These are phyloP conservation scores for Hydrozoanthus gracilis DNA, from an alignment of 92 coral and sea anemone species.

Conservation along the genomic window DNA sequence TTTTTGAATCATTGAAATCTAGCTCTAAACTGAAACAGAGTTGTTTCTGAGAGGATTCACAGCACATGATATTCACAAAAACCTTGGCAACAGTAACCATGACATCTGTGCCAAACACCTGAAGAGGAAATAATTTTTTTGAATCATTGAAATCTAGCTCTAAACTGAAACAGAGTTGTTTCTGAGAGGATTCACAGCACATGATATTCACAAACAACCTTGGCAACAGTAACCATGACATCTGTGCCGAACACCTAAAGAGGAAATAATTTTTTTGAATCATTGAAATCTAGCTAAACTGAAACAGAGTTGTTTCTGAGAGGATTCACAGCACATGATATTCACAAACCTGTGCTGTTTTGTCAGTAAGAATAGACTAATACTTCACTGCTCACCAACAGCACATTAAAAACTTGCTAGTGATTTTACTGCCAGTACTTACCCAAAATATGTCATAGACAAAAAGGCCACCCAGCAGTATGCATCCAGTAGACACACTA, in stretches of 20 bases:
- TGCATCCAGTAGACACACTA: constrained; percentile 93
- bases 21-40: neutral
- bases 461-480: constrained; percentile 95
- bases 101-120: constrained; percentile 99
- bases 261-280: neutral
- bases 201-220: no score
- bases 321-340: no score
- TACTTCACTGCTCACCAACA: no score
- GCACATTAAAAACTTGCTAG: no score
- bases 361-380: no score
- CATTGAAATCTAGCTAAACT: neutral
- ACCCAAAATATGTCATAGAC: constrained; percentile 99
- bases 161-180: neutral
- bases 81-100: constrained; percentile 99
- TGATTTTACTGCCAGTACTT: constrained; percentile 29
- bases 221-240: constrained; percentile 99
- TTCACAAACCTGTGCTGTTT: no score
- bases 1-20: no score
- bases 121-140: neutral
- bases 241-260: constrained; percentile 97
- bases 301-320: no score
- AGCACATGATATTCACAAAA: no score
- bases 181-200: no score
- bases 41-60: no score
- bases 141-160: neutral